Evolutionary conservation across 2,113 vertebrate species (phyloP).

Genomic region (Echinops telfairi): DNA sequence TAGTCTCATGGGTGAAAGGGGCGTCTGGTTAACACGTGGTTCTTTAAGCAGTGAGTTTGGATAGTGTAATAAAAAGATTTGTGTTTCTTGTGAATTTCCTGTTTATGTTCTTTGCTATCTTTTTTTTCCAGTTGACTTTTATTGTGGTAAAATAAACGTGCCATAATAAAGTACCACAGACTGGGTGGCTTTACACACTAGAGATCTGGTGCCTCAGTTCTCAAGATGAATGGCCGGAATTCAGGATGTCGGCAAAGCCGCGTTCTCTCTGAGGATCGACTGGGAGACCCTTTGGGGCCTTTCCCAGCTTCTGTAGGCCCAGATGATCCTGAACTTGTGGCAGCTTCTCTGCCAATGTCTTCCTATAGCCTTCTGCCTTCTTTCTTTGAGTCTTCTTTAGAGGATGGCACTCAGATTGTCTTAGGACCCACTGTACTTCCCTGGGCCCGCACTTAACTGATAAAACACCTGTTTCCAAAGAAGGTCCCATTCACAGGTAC

Average conservation of each 20-base stretch:
- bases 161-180: neutral
- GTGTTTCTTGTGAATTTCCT: conserved; percentile 1
- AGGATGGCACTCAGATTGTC: neutral
- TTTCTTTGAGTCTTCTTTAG: neutral
- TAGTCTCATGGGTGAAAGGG: neutral
- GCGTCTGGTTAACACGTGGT: neutral
- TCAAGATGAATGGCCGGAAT: neutral
- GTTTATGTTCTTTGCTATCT: neutral
- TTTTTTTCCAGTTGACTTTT: neutral
- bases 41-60: neutral
- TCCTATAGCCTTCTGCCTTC: neutral
- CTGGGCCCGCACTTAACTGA: neutral
- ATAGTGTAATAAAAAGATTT: neutral
- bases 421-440: neutral
- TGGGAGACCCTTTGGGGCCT: neutral
- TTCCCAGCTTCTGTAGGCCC: neutral
- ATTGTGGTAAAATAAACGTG: neutral
- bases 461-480: neutral
- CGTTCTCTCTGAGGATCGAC: neutral
- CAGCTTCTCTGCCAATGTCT: neutral
- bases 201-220: neutral
- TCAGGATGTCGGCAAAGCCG: neutral
- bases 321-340: neutral
- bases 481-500: neutral
- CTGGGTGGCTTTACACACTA: neutral